Percentiles rank a stretch among this genome's conserved stretches.
These are phyloP conservation scores for Protula sp. DNA, from an alignment of 2,888 invertebrate species.

Conservation along the genomic window DNA sequence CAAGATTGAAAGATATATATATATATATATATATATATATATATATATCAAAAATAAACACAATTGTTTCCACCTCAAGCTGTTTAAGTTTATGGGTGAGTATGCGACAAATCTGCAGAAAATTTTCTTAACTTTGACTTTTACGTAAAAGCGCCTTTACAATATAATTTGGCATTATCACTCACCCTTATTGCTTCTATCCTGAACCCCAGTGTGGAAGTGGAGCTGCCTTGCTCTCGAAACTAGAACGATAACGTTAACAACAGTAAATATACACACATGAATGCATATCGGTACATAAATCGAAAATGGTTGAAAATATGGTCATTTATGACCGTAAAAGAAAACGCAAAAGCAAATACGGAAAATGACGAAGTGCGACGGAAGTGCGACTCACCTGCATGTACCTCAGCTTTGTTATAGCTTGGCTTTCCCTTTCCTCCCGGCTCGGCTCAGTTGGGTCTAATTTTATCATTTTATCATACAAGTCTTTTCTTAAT, in stretches of 20 bases:
- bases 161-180: background rate
- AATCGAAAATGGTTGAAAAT: too few species aligned
- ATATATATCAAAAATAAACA: too few species aligned
- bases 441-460: constrained; percentile 76
- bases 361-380: too few species aligned
- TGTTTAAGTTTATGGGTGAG: background rate
- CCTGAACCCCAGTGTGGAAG: constrained; percentile 86
- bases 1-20: too few species aligned
- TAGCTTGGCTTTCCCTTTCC: constrained; percentile 74
- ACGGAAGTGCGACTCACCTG: constrained; percentile 46
- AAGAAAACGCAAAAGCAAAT: too few species aligned
- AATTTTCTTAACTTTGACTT: too few species aligned
- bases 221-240: constrained; percentile 85
- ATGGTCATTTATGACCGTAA: too few species aligned
- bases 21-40: too few species aligned
- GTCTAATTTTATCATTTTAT: constrained; percentile 92
- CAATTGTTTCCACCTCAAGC: too few species aligned
- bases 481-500: constrained; percentile 79
- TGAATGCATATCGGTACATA: too few species aligned
- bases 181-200: constrained; percentile 83
- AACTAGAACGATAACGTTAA: constrained; percentile 19
- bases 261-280: background rate
- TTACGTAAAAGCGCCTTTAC: too few species aligned
- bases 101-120: constrained; percentile 12
- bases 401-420: constrained; percentile 96